Evolutionary conservation across 2,113 vertebrate species (phyloP), one percentile per base, ranked within the genome.

Genomic region (Pluvianellus socialis): DNA sequence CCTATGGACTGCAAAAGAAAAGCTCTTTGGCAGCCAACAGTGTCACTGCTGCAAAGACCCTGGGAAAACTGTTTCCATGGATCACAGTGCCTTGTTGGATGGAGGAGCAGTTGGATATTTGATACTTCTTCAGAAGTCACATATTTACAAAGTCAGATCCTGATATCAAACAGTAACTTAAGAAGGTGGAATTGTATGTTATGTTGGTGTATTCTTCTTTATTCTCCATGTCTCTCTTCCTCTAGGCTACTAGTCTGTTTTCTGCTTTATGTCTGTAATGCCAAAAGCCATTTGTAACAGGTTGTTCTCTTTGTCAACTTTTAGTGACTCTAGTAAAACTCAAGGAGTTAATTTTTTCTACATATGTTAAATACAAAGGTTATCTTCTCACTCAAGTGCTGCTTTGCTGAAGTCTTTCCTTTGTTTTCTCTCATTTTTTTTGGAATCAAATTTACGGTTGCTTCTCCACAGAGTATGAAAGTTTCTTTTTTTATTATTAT

Each of bases 401-500:
- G 61, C 65, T 74, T 90, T 95, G 80, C 62, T 90, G 19, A 82
- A 92, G 62, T 26, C 49, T 94, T 65, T 76, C 47, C 32, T 95
- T 80, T 73, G 66, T 92, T 75, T 70, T 68, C 30, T 63, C 18
- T 59, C 3, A 1, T 61, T 59, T 94, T 92, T 61, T 94, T 86
- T 62, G 5, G 62, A 86, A 66, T 88, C 28, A 94, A 96, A 95
- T 95, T 94, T 82, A 96, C 74, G n/a, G 92, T 94, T 97, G 49
- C 77, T 9, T 91, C 38, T 84, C 94, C 87, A 79, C 74, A 88
- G 89, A 82, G 70, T 49, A 86, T 63, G 62, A 91, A 96, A 52
- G 62, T 77, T 89, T 86, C 90, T 92, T 91, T 89, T 94, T 38
- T n/a, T 96, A 87, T 92, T 95, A 95, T 97, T 95, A 97, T 96